phyloP scores from a whole-genome alignment of 2,888 invertebrate genomes.

The Priocnemis perturbator region DNA sequence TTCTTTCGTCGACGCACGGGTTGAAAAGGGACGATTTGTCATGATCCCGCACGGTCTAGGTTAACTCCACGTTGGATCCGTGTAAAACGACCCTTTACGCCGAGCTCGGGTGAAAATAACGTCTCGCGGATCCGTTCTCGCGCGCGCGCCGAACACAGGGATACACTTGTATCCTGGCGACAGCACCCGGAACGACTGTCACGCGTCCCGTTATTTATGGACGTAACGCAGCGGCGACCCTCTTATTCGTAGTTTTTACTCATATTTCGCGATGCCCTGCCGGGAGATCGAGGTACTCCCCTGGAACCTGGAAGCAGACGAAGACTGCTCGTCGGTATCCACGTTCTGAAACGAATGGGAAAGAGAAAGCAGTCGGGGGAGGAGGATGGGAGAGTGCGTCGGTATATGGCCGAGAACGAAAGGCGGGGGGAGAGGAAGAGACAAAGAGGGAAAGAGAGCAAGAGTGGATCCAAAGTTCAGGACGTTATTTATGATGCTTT shows the following conservation, averaged over 20 bases:
- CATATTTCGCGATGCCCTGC: slow-evolving; percentile 62
- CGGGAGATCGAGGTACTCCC: slow-evolving; percentile 40
- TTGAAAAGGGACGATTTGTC: too few relatives aligned
- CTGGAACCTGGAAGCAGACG: slow-evolving; percentile 30
- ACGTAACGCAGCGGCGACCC: slow-evolving; percentile 61
- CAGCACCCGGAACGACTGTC: slow-evolving; percentile 59
- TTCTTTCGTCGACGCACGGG: too few relatives aligned
- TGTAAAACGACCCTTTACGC: slow-evolving; percentile 28
- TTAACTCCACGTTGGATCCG: too few relatives aligned
- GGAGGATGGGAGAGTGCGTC: slow-evolving; percentile 20
- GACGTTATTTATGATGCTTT: slow-evolving; percentile 66
- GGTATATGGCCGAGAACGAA: slow-evolving; percentile 17
- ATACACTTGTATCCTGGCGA: slow-evolving; percentile 35
- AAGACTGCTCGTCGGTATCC: slow-evolving; percentile 42
- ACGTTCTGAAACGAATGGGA: slow-evolving; percentile 22
- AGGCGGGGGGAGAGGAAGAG: slow-evolving; percentile 28
- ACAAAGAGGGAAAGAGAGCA: slow-evolving; percentile 30
- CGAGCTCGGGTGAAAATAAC: slow-evolving; percentile 34
- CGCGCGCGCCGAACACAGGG: slow-evolving; percentile 13
- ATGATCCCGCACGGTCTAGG: too few relatives aligned
- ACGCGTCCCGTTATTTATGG: slow-evolving; percentile 68
- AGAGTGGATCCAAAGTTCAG: slow-evolving; percentile 53
- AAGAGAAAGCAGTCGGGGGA: slow-evolving; percentile 23
- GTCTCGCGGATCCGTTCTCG: background rate
- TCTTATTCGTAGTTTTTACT: slow-evolving; percentile 67